phyloP scores from a whole-genome alignment of 1,140 invertebrate species.

The Drosophila bocqueti region DNA sequence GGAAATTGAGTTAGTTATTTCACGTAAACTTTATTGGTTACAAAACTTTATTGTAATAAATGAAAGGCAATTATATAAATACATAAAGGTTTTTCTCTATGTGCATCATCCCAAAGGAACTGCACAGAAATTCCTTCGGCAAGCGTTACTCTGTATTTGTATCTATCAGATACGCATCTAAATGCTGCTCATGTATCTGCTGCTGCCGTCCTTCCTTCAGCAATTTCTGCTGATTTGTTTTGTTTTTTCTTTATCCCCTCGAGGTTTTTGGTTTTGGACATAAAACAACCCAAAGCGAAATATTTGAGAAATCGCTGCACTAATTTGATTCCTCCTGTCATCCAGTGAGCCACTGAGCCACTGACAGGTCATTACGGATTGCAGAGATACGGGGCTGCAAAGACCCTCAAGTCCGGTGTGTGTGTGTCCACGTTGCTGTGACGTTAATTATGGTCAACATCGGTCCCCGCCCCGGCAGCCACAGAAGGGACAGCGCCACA shows the following conservation, averaged over 20 bases:
- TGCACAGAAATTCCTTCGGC: slow-evolving; percentile 45
- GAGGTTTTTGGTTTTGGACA: slow-evolving; percentile 23
- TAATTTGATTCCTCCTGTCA: slow-evolving; percentile 60
- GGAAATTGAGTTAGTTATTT: background rate
- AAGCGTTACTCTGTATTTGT: slow-evolving; percentile 43
- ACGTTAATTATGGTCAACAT: slow-evolving; percentile 72
- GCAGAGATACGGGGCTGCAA: slow-evolving; percentile 9
- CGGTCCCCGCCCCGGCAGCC: slow-evolving; percentile 8
- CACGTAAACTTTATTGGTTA: no score
- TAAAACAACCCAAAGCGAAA: slow-evolving; percentile 51
- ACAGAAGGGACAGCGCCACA: slow-evolving; percentile 18
- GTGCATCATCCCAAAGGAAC: slow-evolving; percentile 13
- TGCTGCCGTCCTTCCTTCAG: slow-evolving; percentile 20
- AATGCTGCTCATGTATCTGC: slow-evolving; percentile 58
- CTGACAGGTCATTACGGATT: slow-evolving; percentile 40
- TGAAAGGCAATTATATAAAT: no score
- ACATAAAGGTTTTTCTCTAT: background rate
- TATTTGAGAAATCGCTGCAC: slow-evolving; percentile 59
- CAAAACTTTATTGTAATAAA: background rate
- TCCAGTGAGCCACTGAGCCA: slow-evolving; percentile 36
- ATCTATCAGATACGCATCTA: slow-evolving; percentile 67
- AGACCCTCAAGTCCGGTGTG: slow-evolving; percentile 25
- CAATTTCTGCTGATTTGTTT: slow-evolving; percentile 63
- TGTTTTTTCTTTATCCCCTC: slow-evolving; percentile 29
- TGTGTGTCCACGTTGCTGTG: slow-evolving; percentile 33